Evolutionary conservation across 1,140 invertebrate species (phyloP).

Genomic region (Brachionus rotundiformis): DNA sequence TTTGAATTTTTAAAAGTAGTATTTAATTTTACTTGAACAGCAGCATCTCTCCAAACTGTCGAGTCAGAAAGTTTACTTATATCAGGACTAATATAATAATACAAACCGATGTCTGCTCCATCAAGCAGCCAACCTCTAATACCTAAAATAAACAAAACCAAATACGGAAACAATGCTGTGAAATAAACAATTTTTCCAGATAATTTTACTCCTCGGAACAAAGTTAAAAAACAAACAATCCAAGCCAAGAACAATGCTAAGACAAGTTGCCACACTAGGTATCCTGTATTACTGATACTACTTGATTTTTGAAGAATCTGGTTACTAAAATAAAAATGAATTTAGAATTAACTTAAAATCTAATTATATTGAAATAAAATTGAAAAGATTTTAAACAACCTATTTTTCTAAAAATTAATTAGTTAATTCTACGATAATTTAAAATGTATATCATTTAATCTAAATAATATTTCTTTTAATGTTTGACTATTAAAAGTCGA

Average conservation of each 20-base stretch:
- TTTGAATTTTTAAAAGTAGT: background rate
- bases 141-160: conserved; percentile 81
- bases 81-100: conserved; percentile 56
- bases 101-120: conserved; percentile 55
- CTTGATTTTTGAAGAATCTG: conserved; percentile 38
- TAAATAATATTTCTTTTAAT: too few species aligned
- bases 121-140: conserved; percentile 84
- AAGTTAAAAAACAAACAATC: conserved; percentile 58
- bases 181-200: conserved; percentile 83
- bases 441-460: too few species aligned
- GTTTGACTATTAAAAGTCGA: too few species aligned
- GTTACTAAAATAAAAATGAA: background rate
- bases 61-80: conserved; percentile 35
- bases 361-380: background rate
- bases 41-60: conserved; percentile 81
- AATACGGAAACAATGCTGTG: conserved; percentile 90
- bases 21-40: conserved; percentile 71
- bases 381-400: background rate
- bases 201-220: conserved; percentile 66
- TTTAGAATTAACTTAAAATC: too few species aligned
- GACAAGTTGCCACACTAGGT: conserved; percentile 46
- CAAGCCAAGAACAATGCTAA: conserved; percentile 57
- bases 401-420: background rate
- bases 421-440: too few species aligned
- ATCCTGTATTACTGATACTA: conserved; percentile 45